A percentile compares a stretch with the other conserved stretches of the same genome.
Conservation (phyloP, 1,140 invertebrate species). For the Neoseiulus cucumeris region DNA sequence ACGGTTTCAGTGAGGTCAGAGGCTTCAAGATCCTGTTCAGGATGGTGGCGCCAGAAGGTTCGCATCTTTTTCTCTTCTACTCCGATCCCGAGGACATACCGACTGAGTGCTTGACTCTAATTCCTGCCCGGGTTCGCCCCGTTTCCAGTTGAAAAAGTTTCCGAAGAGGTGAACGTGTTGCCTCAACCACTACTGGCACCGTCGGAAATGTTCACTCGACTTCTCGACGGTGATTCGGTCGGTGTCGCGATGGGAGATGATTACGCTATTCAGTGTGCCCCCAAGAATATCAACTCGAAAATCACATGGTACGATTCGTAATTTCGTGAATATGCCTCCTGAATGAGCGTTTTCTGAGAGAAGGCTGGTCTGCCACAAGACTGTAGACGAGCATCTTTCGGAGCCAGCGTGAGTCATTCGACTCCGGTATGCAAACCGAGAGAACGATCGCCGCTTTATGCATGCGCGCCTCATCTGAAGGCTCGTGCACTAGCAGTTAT, state of each 20-base stretch:
- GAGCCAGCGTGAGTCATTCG: too few species aligned
- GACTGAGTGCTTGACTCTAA: too few species aligned
- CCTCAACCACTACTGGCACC: neutral
- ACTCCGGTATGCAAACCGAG: too few species aligned
- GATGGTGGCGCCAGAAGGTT: neutral
- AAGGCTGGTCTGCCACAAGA: too few species aligned
- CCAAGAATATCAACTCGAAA: neutral
- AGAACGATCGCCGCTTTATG: too few species aligned
- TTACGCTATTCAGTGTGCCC: neutral
- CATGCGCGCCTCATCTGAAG: too few species aligned
- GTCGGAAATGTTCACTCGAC: neutral
- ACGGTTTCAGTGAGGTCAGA: constrained; percentile 4
- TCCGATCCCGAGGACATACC: too few species aligned
- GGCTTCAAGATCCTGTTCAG: neutral
- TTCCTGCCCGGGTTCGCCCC: too few species aligned
- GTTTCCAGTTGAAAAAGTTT: neutral
- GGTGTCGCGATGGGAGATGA: neutral
- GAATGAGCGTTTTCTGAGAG: too few species aligned
- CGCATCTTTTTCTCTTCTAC: neutral
- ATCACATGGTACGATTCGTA: neutral
- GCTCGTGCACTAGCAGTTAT: too few species aligned
- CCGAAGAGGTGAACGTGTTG: neutral
- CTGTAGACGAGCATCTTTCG: too few species aligned
- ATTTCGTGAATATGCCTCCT: too few species aligned
- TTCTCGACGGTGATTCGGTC: neutral